Evolutionary conservation across 2,888 invertebrate species (phyloP), one percentile per base, ranked within the genome.

Genomic region (Caenorhabditis sp.): DNA sequence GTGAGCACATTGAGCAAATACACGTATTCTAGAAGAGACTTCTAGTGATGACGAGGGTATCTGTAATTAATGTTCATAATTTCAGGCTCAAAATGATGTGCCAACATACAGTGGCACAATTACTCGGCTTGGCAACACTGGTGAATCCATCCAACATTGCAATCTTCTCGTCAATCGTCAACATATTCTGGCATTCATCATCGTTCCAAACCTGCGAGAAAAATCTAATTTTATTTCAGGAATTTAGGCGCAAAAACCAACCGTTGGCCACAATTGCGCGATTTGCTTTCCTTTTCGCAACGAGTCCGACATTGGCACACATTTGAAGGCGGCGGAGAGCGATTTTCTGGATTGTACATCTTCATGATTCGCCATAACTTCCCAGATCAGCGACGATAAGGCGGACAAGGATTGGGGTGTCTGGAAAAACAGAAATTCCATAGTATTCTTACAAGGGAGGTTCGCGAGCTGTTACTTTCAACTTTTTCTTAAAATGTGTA

Each of bases 331-430:
- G 12, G 70, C 72, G 5, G 69, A 58, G 1, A 79, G 68, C n/a
- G 78, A 67, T 38, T 67, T 54, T 23, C 70, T 61, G 1, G 75
- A 73, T 62, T 81, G 81, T 4, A 72, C 76, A 56, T 81, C 81
- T 68, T 80, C 81, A 59, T 80, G 80, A 60, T 81, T 81, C 7
- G 79, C 77, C 20, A 81, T 67, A 7, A 81, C 69, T 21, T 81
- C 79, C 81, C 81, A 81, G 0, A 78, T 59, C 12, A 81, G 63
- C n/a, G 80, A 80, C 7, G 78, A 66, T 26, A 81, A 60, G 3
- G 76, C 75, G 14, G 58, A 12, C 1, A 79, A 52, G 7, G 77
- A 77, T 27, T 53, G 52, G 12, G 54, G 26, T 27, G 50, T 61
- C 21, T 57, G 31, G 17, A 50, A 61, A 31, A 8, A 59, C 31